Evolutionary conservation across 2,113 vertebrate genomes (phyloP), one percentile per base, ranked within the genome.

Genomic region (Aphyosemion australe): DNA sequence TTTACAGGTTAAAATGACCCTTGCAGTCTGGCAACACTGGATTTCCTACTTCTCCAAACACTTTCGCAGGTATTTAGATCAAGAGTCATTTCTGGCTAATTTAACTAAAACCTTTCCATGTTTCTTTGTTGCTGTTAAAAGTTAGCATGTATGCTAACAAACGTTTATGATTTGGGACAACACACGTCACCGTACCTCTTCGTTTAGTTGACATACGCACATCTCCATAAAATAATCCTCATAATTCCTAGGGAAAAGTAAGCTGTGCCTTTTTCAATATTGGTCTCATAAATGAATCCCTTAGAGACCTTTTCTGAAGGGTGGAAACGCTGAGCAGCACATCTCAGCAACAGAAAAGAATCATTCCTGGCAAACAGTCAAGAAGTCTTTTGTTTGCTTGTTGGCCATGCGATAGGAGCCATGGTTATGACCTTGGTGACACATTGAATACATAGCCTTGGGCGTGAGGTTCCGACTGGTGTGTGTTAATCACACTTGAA

Each of bases 391-490:
- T 83, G 84, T 87, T 89, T 90, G 79, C 64, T 84, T 81, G 75
- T 26, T 72, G 69, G 47, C 60, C 61, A 15, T 18, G 48, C 3
- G 83, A 87, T 85, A 85, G 73, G 52, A 84, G 73, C 80, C 84
- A 84, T 83, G 84, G 85, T 68, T 74, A 84, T 87, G 84, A 88
- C 85, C 85, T 87, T 73, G 37, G 49, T 48, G 69, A 64, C 56
- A n/a, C 55, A 43, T 49, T 41, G 32, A 63, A 71, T 64, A 56
- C 57, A 71, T 12, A 19, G 80, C 52, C 34, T 2, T 15, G 67
- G 55, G 84, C 82, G 78, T 76, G 78, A 83, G 65, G 65, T 52
- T 80, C 72, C 32, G 51, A 73, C 60, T 72, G 62, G 13, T 65
- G 68, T 76, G 65, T 21, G 53, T 73, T 82, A 69, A 74, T 74